Conservation (phyloP, 2,888 invertebrate genomes). For the Abscondita cerata region DNA sequence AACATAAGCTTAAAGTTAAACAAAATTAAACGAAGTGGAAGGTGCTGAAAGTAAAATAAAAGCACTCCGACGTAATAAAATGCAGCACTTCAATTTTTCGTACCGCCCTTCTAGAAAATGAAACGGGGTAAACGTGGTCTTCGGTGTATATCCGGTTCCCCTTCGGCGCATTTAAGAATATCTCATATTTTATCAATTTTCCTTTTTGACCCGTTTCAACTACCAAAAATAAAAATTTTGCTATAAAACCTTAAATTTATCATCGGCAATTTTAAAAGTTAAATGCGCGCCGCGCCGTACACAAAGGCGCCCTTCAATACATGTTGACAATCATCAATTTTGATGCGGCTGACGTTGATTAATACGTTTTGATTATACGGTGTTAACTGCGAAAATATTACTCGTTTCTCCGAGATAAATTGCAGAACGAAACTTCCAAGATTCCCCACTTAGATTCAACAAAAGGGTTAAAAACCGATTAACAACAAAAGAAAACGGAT, state of each 20-base stretch:
- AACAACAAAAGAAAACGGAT: constrained; percentile 1
- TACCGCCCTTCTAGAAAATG: constrained; percentile 22
- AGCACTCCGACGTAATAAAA: constrained; percentile 27
- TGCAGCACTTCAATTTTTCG: constrained; percentile 30
- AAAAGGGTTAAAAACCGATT: no score
- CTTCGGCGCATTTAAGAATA: constrained; percentile 6
- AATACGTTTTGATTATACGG: constrained; percentile 24
- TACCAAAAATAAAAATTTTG: constrained; percentile 11
- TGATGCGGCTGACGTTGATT: constrained; percentile 35
- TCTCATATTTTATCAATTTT: constrained; percentile 27
- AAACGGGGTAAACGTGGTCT: constrained; percentile 24
- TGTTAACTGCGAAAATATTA: constrained; percentile 4
- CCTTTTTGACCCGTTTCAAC: constrained; percentile 16
- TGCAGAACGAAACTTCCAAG: no score
- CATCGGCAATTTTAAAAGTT: background rate
- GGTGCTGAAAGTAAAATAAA: constrained; percentile 25
- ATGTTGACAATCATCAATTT: constrained; percentile 35
- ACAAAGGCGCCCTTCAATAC: background rate
- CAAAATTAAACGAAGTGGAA: constrained; percentile 24
- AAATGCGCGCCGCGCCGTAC: no score
- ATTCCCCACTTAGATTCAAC: no score
- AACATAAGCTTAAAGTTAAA: constrained; percentile 13
- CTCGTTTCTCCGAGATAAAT: no score
- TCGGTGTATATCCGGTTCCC: constrained; percentile 22
- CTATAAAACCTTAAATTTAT: constrained; percentile 15